These are phyloP conservation scores for Valencia hispanica DNA, from an alignment of 2,797 vertebrate genomes.

Conservation along the genomic window DNA sequence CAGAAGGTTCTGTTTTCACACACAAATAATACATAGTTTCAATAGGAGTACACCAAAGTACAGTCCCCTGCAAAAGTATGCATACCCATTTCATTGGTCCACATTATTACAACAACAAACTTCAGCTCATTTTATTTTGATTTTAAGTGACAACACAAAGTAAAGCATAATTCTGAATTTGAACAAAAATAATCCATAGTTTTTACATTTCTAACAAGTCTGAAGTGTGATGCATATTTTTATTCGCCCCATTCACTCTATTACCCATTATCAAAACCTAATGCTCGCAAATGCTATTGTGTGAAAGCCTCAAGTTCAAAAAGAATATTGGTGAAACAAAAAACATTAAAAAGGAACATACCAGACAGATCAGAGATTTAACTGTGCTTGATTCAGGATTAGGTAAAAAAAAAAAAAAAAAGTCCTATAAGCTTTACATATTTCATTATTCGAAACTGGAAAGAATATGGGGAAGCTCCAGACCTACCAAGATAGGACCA, in stretches of 20 bases:
- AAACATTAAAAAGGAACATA: too few species aligned
- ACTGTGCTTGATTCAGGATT: too few species aligned
- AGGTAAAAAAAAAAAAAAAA: too few species aligned
- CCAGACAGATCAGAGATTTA: too few species aligned
- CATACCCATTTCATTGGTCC: neutral
- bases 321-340: too few species aligned
- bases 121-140: too few species aligned
- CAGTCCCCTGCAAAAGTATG: neutral
- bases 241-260: neutral
- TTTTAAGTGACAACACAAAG: neutral
- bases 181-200: neutral
- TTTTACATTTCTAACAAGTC: neutral
- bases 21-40: neutral
- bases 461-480: too few species aligned
- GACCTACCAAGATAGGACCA: too few species aligned
- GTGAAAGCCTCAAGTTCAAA: too few species aligned
- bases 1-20: constrained; percentile 1
- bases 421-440: too few species aligned
- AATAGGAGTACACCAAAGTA: constrained; percentile 1
- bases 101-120: neutral
- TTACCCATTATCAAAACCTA: neutral
- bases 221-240: neutral
- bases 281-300: neutral
- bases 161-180: neutral
- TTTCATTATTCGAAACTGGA: too few species aligned